phyloP scores from a whole-genome alignment of 2,113 vertebrate species.

The Calonectris borealis region DNA sequence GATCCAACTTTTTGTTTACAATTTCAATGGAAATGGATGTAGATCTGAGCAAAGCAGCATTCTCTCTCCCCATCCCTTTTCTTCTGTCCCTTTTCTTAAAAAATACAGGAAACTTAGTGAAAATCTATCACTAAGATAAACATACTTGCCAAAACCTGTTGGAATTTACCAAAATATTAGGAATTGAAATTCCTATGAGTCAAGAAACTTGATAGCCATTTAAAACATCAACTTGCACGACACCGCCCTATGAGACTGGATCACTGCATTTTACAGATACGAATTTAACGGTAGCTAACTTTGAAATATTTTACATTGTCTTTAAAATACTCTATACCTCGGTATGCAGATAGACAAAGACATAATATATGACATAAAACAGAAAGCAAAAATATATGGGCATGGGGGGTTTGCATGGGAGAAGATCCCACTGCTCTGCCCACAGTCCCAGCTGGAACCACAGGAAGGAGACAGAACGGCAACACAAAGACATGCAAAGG shows the following conservation, averaged over 20 bases:
- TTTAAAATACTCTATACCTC: not conserved
- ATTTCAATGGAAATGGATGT: not conserved
- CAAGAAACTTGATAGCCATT: not conserved
- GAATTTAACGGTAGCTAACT: not conserved
- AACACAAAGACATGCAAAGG: not conserved
- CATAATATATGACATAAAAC: not conserved
- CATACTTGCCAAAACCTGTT: not conserved
- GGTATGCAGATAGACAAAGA: not conserved
- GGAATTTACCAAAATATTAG: not conserved
- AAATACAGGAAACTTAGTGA: not conserved
- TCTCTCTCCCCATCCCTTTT: not conserved
- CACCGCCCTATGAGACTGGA: not conserved
- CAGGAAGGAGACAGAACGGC: slow-evolving; percentile 44
- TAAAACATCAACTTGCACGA: not conserved
- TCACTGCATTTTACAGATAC: not conserved
- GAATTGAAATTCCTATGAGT: not conserved
- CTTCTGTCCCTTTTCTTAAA: not conserved
- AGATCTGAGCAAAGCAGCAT: not conserved
- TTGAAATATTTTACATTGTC: not conserved
- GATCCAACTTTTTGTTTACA: not conserved
- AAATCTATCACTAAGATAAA: not conserved
- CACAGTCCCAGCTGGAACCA: not conserved
- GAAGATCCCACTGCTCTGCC: not conserved
- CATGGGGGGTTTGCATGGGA: not conserved
- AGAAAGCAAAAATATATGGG: not conserved